A percentile compares a stretch with the other conserved stretches of the same genome.
phyloP scores from a whole-genome alignment of 2,797 vertebrate species.

The Coranthus polyacanthus region DNA sequence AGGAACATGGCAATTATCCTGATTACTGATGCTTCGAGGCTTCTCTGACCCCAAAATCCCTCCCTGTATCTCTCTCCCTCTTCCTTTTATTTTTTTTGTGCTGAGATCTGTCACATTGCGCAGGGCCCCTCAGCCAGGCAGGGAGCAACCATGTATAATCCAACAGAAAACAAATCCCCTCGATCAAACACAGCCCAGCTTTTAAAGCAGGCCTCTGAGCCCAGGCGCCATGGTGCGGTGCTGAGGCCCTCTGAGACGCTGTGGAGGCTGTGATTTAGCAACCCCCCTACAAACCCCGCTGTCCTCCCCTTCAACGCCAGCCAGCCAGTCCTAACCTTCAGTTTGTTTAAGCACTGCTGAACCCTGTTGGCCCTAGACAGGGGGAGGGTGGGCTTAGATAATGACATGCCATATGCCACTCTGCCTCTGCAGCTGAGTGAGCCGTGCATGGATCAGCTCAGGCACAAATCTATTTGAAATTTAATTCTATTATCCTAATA shows the following conservation, averaged over 20 bases:
- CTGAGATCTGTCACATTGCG: constrained; percentile 75
- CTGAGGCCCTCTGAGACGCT: constrained; percentile 73
- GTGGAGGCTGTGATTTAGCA: constrained; percentile 67
- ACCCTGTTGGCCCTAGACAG: constrained; percentile 77
- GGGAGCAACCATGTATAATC: constrained; percentile 78
- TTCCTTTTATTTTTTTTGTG: constrained; percentile 41
- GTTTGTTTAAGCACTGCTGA: constrained; percentile 85
- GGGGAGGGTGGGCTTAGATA: constrained; percentile 73
- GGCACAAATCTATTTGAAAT: constrained; percentile 81
- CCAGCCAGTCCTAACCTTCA: constrained; percentile 79
- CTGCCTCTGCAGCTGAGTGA: constrained; percentile 75
- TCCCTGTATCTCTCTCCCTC: constrained; percentile 59
- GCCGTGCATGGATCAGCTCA: constrained; percentile 65
- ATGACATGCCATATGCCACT: constrained; percentile 82
- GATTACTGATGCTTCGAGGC: constrained; percentile 82
- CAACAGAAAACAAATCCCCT: constrained; percentile 80
- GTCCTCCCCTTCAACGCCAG: constrained; percentile 72
- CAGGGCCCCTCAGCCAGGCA: constrained; percentile 68
- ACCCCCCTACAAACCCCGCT: constrained; percentile 53
- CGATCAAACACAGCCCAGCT: constrained; percentile 75
- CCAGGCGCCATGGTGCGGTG: constrained; percentile 63
- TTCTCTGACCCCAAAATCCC: constrained; percentile 76
- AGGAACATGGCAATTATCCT: constrained; percentile 84
- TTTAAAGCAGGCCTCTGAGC: constrained; percentile 76
- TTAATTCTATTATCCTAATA: constrained; percentile 84